Conservation (phyloP, 2,797 vertebrate species). For the Rachycentron canadum region DNA sequence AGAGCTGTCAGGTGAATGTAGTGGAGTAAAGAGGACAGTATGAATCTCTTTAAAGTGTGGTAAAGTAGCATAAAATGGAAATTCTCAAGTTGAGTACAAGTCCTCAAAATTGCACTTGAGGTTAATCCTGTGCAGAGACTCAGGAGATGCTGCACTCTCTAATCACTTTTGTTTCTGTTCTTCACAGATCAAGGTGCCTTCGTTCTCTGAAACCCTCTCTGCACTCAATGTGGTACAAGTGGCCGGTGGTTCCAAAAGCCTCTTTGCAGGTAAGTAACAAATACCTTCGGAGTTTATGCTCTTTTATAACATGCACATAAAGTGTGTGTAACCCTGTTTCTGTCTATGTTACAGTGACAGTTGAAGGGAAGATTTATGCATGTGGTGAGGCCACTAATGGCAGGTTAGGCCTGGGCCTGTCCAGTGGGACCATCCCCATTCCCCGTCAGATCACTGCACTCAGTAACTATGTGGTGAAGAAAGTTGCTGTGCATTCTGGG, state of each 20-base stretch:
- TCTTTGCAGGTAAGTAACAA: conserved; percentile 92
- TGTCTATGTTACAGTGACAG: conserved; percentile 88
- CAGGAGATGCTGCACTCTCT: background rate
- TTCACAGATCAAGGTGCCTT: conserved; percentile 96
- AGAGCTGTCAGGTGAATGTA: background rate
- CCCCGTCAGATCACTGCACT: conserved; percentile 96
- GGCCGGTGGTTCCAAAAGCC: conserved; percentile 98
- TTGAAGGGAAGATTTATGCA: conserved; percentile 97
- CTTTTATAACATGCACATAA: background rate
- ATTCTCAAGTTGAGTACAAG: background rate
- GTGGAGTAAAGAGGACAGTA: too few relatives aligned
- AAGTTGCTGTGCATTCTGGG: conserved; percentile 98
- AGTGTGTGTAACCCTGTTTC: background rate
- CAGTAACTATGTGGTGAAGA: conserved; percentile 98
- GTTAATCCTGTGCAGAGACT: background rate
- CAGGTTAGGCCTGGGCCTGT: conserved; percentile 93
- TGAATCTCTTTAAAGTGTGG: background rate
- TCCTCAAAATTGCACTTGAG: background rate
- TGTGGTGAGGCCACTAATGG: conserved; percentile 99
- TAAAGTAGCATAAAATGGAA: background rate
- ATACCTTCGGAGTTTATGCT: background rate
- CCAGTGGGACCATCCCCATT: conserved; percentile 96
- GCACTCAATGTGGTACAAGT: conserved; percentile 98
- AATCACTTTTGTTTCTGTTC: conserved; percentile 24
- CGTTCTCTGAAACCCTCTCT: conserved; percentile 97